Conservation (phyloP, 2,888 invertebrate species). For the Catocala nupta region DNA sequence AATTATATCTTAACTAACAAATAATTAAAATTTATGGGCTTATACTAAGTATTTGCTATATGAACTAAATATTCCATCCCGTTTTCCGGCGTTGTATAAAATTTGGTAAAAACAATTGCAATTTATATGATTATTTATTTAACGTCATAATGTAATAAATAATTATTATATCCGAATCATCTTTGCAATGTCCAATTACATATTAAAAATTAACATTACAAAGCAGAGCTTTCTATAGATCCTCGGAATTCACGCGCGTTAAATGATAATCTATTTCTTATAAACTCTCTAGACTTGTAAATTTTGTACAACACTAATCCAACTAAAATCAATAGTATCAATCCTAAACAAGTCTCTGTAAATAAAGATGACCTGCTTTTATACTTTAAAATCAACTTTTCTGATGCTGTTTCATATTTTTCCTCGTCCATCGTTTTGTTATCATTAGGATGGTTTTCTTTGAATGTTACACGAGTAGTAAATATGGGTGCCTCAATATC, state of each 20-base stretch:
- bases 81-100: no score
- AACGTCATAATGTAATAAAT: no score
- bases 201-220: conserved; percentile 29
- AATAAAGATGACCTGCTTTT: conserved; percentile 21
- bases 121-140: no score
- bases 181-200: no score
- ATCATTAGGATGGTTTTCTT: conserved; percentile 11
- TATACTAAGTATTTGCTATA: no score
- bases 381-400: no score
- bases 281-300: conserved; percentile 54
- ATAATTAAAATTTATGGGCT: no score
- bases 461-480: not conserved
- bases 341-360: conserved; percentile 54
- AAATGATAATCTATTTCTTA: conserved; percentile 48
- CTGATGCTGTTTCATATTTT: no score
- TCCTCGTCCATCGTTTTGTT: conserved; percentile 39
- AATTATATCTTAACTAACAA: no score
- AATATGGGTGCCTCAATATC: not conserved
- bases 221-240: conserved; percentile 57
- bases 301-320: conserved; percentile 54
- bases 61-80: no score
- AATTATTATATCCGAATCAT: no score
- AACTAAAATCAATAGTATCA: conserved; percentile 59
- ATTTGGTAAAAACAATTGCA: no score
- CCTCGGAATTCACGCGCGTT: conserved; percentile 58